Evolutionary conservation across 2,888 invertebrate genomes (phyloP), one percentile per base, ranked within the genome.

Genomic region (Bombylius discolor): DNA sequence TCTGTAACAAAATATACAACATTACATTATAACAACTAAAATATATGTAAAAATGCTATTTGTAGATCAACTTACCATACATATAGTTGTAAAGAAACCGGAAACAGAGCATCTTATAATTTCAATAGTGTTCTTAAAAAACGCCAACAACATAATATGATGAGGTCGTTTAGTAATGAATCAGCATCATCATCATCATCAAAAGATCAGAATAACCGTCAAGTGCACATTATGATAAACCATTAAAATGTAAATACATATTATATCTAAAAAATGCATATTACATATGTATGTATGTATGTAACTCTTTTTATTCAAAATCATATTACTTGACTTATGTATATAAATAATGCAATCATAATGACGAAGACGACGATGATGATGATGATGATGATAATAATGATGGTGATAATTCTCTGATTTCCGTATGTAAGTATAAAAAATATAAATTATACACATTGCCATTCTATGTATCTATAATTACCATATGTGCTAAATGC

Each of bases 61-160:
- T 23, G 23, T 23, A 9, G 6, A 36, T 9, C 36, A 36, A 36
- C 36, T 8, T 36, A 36, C 36, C 36, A 36, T 8, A n/a, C 36
- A 36, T 23, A 23, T 23, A 23, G 23, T 23, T 23, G 23, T 36
- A 36, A 8, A 31, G 36, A 39, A 55, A 50, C 55, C 55, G 55
- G 55, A 55, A 55, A 55, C 50, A 46, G 50, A 55, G 49, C 55
- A 55, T 55, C 55, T 50, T 55, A 55, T 42, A 11, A 42, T 42
- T 42, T 42, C 39, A 42, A 42, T 42, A 42, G 39, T 42, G 8
- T 11, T 42, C 8, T 36, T 42, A 42, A 42, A 45, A 50, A 47
- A 50, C 36, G 46, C 55, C 36, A 51, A 51, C 55, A 55, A 5
- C 11, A 42, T 42, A 46, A 46, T 49, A 55, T 45, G 55, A 54